Evolutionary conservation across 2,797 vertebrate species (phyloP).

Genomic region (Notolabrus celidotus): DNA sequence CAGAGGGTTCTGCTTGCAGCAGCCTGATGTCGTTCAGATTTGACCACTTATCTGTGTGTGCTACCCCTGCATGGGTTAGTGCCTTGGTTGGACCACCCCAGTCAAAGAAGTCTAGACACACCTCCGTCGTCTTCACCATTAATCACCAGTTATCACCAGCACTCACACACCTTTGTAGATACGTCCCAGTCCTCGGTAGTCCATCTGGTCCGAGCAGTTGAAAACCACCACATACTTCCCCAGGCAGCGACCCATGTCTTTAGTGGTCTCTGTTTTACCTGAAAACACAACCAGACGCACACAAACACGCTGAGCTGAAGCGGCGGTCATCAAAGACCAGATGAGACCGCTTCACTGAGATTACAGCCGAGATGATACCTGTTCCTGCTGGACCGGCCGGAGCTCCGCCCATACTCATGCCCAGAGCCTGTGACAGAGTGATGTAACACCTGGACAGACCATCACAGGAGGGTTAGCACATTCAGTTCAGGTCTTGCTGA

Average conservation of each 20-base stretch:
- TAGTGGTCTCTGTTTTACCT: constrained; percentile 87
- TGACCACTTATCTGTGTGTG: too few relatives aligned
- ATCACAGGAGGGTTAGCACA: constrained; percentile 26
- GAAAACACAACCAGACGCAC: constrained; percentile 4
- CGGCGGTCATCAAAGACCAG: too few relatives aligned
- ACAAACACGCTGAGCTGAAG: too few relatives aligned
- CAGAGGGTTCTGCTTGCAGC: too few relatives aligned
- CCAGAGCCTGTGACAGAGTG: constrained; percentile 89
- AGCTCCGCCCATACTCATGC: constrained; percentile 92
- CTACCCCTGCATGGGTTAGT: too few relatives aligned
- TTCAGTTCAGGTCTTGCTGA: not conserved
- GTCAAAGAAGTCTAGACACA: too few relatives aligned
- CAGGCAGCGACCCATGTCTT: constrained; percentile 92
- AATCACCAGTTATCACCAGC: too few relatives aligned
- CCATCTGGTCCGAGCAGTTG: constrained; percentile 94
- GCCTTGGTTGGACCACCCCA: too few relatives aligned
- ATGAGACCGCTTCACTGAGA: too few relatives aligned
- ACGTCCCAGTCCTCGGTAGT: constrained; percentile 91
- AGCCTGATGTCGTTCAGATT: too few relatives aligned
- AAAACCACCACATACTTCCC: constrained; percentile 93
- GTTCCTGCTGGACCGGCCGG: constrained; percentile 87
- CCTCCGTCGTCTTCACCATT: too few relatives aligned
- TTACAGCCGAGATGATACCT: too few relatives aligned
- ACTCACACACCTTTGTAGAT: constrained; percentile 89
- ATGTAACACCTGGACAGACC: constrained; percentile 88